Evolutionary conservation across 2,888 invertebrate species (phyloP).

Genomic region (Caradrina kadenii): DNA sequence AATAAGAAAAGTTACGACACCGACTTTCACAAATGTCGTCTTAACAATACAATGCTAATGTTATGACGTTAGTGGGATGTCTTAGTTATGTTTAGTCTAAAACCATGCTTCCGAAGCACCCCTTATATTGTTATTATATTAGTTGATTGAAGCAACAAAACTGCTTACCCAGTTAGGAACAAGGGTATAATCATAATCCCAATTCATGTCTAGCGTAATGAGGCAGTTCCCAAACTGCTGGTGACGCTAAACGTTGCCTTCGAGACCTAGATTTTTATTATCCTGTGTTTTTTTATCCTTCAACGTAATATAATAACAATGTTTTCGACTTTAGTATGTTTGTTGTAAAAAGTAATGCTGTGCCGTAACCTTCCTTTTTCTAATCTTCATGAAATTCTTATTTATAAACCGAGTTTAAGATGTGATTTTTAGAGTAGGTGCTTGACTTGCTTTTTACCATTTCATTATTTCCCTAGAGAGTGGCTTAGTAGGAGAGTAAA

Average conservation of each 20-base stretch:
- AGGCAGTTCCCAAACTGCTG: conserved; percentile 47
- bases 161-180: conserved; percentile 5
- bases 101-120: background rate
- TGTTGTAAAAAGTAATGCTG: conserved; percentile 57
- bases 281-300: conserved; percentile 20
- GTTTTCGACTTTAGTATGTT: conserved; percentile 40
- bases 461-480: conserved; percentile 26
- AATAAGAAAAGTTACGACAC: background rate
- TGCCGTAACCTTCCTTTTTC: conserved; percentile 44
- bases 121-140: conserved; percentile 4
- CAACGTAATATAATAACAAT: conserved; percentile 37
- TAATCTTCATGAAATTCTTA: conserved; percentile 48
- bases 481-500: background rate
- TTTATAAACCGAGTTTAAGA: conserved; percentile 29
- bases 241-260: conserved; percentile 42
- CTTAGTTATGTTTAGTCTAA: background rate
- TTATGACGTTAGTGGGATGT: background rate
- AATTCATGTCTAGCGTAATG: conserved; percentile 50
- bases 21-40: background rate
- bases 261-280: conserved; percentile 56
- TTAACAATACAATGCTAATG: background rate
- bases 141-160: background rate
- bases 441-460: conserved; percentile 17
- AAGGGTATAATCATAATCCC: conserved; percentile 16
- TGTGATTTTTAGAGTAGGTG: conserved; percentile 23